These are phyloP conservation scores for Balearica regulorum DNA, from an alignment of 2,797 vertebrate species.

Conservation along the genomic window DNA sequence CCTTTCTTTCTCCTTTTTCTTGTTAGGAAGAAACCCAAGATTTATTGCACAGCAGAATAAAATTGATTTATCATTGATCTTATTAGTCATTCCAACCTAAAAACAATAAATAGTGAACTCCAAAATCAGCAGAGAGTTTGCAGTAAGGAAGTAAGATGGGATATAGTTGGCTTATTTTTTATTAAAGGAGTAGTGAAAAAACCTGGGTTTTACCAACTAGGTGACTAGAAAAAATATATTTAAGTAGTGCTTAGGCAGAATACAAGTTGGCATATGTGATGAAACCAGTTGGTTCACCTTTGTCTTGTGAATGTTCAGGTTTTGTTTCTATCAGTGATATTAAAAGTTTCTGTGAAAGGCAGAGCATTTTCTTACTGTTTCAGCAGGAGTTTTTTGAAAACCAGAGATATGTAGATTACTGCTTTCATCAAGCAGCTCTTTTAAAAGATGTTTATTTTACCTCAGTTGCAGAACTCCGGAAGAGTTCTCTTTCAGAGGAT, in stretches of 20 bases:
- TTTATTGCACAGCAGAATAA: neutral
- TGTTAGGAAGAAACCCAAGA: neutral
- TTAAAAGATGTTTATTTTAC: neutral
- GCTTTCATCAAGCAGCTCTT: neutral
- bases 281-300: neutral
- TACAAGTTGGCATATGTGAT: neutral
- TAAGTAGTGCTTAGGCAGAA: neutral
- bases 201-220: fast-evolving
- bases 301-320: neutral
- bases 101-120: neutral
- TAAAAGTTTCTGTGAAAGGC: neutral
- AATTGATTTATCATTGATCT: neutral
- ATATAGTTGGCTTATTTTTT: neutral
- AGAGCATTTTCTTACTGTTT: neutral
- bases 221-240: neutral
- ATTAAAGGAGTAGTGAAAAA: neutral
- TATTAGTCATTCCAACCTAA: neutral
- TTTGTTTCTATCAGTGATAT: neutral
- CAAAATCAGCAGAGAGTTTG: neutral
- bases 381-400: neutral
- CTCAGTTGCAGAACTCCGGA: neutral
- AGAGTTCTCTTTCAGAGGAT: neutral
- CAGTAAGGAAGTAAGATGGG: neutral
- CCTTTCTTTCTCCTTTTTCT: neutral
- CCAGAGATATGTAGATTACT: neutral